Evolutionary conservation across 1,140 invertebrate genomes (phyloP), one percentile per base, ranked within the genome.

Genomic region (Vanessa atalanta): DNA sequence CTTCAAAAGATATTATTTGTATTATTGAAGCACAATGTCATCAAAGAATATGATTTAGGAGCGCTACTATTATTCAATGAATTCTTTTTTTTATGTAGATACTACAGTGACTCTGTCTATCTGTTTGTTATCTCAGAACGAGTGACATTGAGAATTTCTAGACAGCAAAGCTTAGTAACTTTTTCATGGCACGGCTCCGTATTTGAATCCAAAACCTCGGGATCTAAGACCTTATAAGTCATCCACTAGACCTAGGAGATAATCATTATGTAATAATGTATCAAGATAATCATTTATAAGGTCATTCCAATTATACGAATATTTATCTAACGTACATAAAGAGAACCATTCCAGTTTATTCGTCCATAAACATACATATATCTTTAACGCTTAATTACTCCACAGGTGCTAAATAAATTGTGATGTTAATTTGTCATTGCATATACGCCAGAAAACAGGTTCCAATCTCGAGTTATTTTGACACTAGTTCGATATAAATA

Each of bases 361-460:
- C 64, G 43, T 47, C 53, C 37, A 20, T 64, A 31, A 31, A 31
- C 26, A 68, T 12, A 57, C 20, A 53, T 67, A 55, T 63, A 71
- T 71, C 47, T 55, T 63, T 50, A 63, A 68, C 74, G 55, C 65
- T 70, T 75, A 70, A 76, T 76, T 70, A 76, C 60, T 60, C 65
- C 65, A 70, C 73, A 75, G 73, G 73, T 75, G 73, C 61, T 70
- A 70, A 70, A 70, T 75, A 75, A 74, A 74, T 70, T 70, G 61
- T 75, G 64, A 57, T 70, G 73, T 61, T 74, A 74, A 74, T 74
- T 74, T 74, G 65, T 74, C 37, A 7, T 69, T 74, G 60, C 65
- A 73, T 74, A 47, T 43, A 66, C 51, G 66, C 61, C 53, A 47
- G 37, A 3, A 31, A 73, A 61, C 66, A 47, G 72, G 70, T 65